A percentile compares a stretch with the other conserved stretches of the same genome.
phyloP scores from a whole-genome alignment of 2,797 vertebrate species.

The Aplochiton taeniatus region DNA sequence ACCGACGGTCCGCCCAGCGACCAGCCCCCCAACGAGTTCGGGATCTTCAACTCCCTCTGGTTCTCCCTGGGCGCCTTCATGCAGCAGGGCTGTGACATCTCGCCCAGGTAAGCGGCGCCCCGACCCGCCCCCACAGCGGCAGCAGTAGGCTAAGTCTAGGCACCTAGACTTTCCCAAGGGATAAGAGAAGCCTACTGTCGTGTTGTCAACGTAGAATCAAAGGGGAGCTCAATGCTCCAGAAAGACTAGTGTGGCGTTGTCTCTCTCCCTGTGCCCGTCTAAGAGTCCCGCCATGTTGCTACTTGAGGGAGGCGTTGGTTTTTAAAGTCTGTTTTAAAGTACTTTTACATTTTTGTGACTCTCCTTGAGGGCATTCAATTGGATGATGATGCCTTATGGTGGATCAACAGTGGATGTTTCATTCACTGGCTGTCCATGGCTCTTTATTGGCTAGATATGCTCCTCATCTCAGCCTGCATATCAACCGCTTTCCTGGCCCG shows the following conservation, averaged over 20 bases:
- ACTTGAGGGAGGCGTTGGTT: too few relatives aligned
- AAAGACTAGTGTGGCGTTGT: too few relatives aligned
- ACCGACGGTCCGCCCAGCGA: constrained; percentile 91
- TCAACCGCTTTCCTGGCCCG: background rate
- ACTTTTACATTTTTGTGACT: too few relatives aligned
- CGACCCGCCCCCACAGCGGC: too few relatives aligned
- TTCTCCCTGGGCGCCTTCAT: constrained; percentile 98
- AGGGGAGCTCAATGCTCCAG: too few relatives aligned
- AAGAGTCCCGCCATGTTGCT: too few relatives aligned
- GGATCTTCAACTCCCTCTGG: constrained; percentile 98
- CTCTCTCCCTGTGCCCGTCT: too few relatives aligned
- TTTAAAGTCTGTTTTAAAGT: too few relatives aligned
- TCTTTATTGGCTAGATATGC: background rate
- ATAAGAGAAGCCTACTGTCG: too few relatives aligned
- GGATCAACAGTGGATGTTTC: background rate
- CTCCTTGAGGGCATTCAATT: background rate
- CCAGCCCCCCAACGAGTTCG: constrained; percentile 96
- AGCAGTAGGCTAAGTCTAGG: too few relatives aligned
- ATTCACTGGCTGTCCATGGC: background rate
- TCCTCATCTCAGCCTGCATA: background rate
- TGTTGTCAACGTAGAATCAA: too few relatives aligned
- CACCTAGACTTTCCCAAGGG: too few relatives aligned
- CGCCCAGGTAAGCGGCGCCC: constrained; percentile 81
- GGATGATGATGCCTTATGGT: background rate
- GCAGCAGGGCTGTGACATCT: constrained; percentile 98